Conservation (phyloP, 2,797 vertebrate species). For the Percopsis omiscomaycus region DNA sequence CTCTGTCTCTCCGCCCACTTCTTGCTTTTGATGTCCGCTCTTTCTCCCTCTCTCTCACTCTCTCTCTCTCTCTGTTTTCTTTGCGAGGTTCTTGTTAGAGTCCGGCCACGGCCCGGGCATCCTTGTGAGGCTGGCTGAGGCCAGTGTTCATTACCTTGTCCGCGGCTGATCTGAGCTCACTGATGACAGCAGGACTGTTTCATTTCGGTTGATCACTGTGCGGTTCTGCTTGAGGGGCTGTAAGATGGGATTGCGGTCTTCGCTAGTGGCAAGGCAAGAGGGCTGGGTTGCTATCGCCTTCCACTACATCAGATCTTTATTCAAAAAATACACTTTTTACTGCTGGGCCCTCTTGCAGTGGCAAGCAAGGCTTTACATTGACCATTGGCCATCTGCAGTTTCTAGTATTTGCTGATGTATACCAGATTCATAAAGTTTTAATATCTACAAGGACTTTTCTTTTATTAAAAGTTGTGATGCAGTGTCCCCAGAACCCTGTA, state of each 20-base stretch:
- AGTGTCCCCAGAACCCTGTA: too few relatives aligned
- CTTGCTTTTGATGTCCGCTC: slow-evolving; percentile 24
- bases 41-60: slow-evolving; percentile 6
- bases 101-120: slow-evolving; percentile 20
- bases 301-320: slow-evolving; percentile 15
- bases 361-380: slow-evolving; percentile 6
- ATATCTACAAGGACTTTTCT: too few relatives aligned
- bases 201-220: slow-evolving; percentile 60
- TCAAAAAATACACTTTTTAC: slow-evolving; percentile 22
- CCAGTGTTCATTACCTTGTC: slow-evolving; percentile 46
- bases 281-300: slow-evolving; percentile 22
- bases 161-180: slow-evolving; percentile 41
- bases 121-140: slow-evolving; percentile 23
- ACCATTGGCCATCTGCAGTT: background rate
- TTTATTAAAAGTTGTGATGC: too few relatives aligned
- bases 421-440: too few relatives aligned
- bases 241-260: slow-evolving; percentile 38
- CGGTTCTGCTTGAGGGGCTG: slow-evolving; percentile 53
- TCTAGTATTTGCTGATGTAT: background rate
- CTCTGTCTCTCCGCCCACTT: slow-evolving; percentile 8
- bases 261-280: slow-evolving; percentile 7
- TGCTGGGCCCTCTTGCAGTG: slow-evolving; percentile 4
- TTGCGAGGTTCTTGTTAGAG: slow-evolving; percentile 25
- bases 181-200: slow-evolving; percentile 48
- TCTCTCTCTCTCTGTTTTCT: background rate